Conservation (phyloP, 92 coral and sea anemone species). For the Montipora capitata region DNA sequence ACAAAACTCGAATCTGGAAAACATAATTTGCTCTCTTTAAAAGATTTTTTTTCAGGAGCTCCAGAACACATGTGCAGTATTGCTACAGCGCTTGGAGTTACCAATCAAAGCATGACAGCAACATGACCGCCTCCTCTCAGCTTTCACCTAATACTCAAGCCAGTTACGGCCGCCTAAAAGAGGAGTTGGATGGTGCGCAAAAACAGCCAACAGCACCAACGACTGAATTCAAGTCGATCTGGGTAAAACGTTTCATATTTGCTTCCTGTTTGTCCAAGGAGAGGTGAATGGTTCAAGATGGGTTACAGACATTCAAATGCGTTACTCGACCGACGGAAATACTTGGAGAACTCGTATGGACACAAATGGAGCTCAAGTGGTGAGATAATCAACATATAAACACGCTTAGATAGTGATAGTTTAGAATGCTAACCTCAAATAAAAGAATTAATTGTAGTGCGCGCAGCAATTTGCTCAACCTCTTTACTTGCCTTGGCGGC, state of each 20-base stretch:
- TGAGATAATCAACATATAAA: background rate
- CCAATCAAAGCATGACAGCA: background rate
- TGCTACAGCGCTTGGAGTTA: constrained; percentile 10
- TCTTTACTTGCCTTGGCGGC: no score
- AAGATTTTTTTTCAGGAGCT: background rate
- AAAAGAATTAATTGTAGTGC: no score
- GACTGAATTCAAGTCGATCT: constrained; percentile 26
- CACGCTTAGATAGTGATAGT: no score
- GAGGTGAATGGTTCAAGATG: background rate
- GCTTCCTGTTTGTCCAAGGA: background rate
- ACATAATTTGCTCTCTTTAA: no score
- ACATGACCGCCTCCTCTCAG: constrained; percentile 13
- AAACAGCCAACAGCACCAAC: background rate
- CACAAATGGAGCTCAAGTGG: constrained; percentile 13
- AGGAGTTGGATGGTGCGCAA: constrained; percentile 16
- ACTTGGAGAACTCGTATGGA: background rate
- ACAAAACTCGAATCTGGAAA: no score
- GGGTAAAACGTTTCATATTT: constrained; percentile 1
- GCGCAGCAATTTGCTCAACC: no score
- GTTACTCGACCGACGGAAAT: background rate
- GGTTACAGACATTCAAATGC: background rate
- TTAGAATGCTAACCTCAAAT: no score
- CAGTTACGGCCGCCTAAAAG: constrained; percentile 5
- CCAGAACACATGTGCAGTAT: background rate
- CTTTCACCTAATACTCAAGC: background rate